Evolutionary conservation across 2,888 invertebrate species (phyloP).

Genomic region (Mythimna pallens): DNA sequence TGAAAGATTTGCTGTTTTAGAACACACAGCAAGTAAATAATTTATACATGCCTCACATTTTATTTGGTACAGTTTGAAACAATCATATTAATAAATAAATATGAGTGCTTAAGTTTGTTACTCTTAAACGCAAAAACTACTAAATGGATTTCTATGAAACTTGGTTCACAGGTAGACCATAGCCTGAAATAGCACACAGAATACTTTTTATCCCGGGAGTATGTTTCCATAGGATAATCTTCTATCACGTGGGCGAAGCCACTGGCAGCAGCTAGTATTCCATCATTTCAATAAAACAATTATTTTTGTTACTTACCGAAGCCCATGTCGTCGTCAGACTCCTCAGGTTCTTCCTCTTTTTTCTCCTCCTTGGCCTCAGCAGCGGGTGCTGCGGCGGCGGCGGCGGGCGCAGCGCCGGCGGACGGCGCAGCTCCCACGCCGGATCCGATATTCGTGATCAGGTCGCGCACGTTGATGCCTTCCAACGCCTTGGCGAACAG

Average conservation of each 20-base stretch:
- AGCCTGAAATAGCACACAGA: too few species aligned
- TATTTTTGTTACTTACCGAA: conserved; percentile 91
- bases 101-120: too few species aligned
- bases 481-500: conserved; percentile 99
- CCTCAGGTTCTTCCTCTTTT: conserved; percentile 95
- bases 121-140: too few species aligned
- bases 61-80: not conserved
- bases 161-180: too few species aligned
- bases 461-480: conserved; percentile 97
- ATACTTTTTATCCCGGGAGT: too few species aligned
- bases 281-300: too few species aligned
- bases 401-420: conserved; percentile 92
- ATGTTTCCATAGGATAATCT: too few species aligned
- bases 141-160: too few species aligned
- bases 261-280: too few species aligned
- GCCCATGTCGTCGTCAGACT: conserved; percentile 98
- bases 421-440: conserved; percentile 97
- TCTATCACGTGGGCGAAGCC: too few species aligned
- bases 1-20: not conserved
- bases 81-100: too few species aligned
- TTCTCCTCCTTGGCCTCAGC: conserved; percentile 94
- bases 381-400: conserved; percentile 92
- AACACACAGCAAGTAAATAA: too few species aligned
- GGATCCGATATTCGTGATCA: conserved; percentile 98
- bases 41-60: not conserved